Conservation (phyloP, 2,797 vertebrate species). For the Protosalanx chinensis region DNA sequence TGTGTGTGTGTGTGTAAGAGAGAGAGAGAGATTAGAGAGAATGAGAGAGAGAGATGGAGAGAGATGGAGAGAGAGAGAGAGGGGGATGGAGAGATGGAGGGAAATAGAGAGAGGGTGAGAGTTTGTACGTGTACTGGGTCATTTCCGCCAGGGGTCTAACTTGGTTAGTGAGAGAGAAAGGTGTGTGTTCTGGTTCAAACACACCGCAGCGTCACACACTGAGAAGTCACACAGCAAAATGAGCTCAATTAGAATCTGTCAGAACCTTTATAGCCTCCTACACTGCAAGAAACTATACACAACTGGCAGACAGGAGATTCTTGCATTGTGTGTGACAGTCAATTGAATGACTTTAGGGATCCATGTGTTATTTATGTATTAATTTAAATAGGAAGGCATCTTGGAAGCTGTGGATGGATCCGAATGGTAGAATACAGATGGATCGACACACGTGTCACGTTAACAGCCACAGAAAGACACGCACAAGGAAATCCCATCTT, state of each 20-base stretch:
- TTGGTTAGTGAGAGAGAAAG: conserved; percentile 38
- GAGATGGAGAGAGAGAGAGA: conserved; percentile 7
- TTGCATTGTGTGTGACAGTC: background rate
- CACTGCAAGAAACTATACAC: too few species aligned
- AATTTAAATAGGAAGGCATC: background rate
- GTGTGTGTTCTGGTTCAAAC: conserved; percentile 43
- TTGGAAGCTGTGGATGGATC: conserved; percentile 46
- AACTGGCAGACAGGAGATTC: background rate
- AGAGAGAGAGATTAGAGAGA: conserved; percentile 15
- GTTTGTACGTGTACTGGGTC: background rate
- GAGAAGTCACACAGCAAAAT: background rate
- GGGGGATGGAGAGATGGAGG: conserved; percentile 9
- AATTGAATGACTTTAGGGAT: background rate
- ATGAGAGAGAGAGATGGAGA: conserved; percentile 9
- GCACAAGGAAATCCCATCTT: background rate
- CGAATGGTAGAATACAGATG: background rate
- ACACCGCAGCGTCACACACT: conserved; percentile 32
- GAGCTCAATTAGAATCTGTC: too few species aligned
- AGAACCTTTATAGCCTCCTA: too few species aligned
- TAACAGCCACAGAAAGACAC: background rate
- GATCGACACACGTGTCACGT: background rate
- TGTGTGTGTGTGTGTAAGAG: conserved; percentile 9
- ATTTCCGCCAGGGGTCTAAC: conserved; percentile 40
- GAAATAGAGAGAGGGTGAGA: background rate
- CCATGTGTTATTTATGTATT: background rate